Percentiles rank a stretch among this genome's conserved stretches.
Evolutionary conservation across 2,113 vertebrate species (phyloP).

Genomic region (Uropsilus gracilis): DNA sequence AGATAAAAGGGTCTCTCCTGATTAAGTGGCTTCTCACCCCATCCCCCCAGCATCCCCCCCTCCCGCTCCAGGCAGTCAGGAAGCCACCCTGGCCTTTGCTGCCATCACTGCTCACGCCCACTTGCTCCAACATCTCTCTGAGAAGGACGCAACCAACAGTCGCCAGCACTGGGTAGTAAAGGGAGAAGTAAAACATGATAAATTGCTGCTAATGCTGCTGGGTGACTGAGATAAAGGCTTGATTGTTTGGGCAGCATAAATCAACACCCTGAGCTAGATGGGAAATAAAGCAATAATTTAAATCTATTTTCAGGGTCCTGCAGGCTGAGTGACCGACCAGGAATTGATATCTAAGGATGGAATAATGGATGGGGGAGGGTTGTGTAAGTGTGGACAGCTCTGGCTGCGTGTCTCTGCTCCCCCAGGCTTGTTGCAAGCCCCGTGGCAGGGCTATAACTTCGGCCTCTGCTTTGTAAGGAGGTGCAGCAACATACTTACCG

Average conservation of each 20-base stretch:
- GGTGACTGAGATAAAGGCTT: slow-evolving; percentile 86
- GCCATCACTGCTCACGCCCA: neutral
- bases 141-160: slow-evolving; percentile 10
- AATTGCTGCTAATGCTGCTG: slow-evolving; percentile 86
- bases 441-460: neutral
- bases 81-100: neutral
- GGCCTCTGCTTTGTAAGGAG: neutral
- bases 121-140: neutral
- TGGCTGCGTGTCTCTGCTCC: neutral
- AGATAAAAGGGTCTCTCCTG: slow-evolving; percentile 3
- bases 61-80: neutral
- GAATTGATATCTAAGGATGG: slow-evolving; percentile 50
- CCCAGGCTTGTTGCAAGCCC: neutral
- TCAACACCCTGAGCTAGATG: slow-evolving; percentile 81
- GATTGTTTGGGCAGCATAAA: slow-evolving; percentile 87
- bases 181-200: slow-evolving; percentile 81
- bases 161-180: neutral
- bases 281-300: slow-evolving; percentile 83
- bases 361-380: slow-evolving; percentile 36
- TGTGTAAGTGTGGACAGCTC: neutral
- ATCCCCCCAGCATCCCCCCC: too few relatives aligned
- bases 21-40: neutral
- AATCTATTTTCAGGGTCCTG: slow-evolving; percentile 75
- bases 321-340: slow-evolving; percentile 73
- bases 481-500: neutral